Conservation (phyloP, 2,888 invertebrate genomes). For the Chouioia cunea region DNA sequence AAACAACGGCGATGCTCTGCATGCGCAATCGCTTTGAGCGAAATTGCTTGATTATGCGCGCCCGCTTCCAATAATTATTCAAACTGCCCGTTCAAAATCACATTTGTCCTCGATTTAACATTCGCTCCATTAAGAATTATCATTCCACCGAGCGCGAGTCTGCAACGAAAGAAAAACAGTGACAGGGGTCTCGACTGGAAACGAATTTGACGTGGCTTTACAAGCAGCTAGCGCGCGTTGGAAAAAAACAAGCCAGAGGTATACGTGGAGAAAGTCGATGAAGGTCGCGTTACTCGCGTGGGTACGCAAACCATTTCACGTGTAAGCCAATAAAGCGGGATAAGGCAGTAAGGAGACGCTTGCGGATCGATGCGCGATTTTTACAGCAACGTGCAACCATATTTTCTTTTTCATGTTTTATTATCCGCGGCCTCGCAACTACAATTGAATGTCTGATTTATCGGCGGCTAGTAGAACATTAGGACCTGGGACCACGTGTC, state of each 20-base stretch:
- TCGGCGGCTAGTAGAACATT: constrained; percentile 9
- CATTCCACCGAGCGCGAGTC: too few relatives aligned
- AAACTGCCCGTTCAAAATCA: too few relatives aligned
- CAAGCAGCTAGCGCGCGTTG: too few relatives aligned
- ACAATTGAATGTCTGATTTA: constrained; percentile 35
- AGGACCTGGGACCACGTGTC: constrained; percentile 24
- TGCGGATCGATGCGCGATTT: neutral
- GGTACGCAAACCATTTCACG: constrained; percentile 5
- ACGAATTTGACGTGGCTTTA: too few relatives aligned
- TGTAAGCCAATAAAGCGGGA: neutral
- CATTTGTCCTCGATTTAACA: too few relatives aligned
- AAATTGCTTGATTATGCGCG: neutral
- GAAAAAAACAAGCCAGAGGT: too few relatives aligned
- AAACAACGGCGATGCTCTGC: neutral
- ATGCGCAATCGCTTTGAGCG: neutral
- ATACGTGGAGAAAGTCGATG: too few relatives aligned
- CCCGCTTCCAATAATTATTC: neutral
- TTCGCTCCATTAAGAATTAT: too few relatives aligned
- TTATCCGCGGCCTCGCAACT: neutral
- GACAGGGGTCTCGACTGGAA: too few relatives aligned
- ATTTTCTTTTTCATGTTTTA: too few relatives aligned
- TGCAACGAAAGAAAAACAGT: too few relatives aligned
- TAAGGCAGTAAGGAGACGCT: constrained; percentile 1
- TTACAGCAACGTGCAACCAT: neutral
- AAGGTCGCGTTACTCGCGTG: too few relatives aligned